Evolutionary conservation across 2,113 vertebrate species (phyloP).

Genomic region (Cairina moschata): DNA sequence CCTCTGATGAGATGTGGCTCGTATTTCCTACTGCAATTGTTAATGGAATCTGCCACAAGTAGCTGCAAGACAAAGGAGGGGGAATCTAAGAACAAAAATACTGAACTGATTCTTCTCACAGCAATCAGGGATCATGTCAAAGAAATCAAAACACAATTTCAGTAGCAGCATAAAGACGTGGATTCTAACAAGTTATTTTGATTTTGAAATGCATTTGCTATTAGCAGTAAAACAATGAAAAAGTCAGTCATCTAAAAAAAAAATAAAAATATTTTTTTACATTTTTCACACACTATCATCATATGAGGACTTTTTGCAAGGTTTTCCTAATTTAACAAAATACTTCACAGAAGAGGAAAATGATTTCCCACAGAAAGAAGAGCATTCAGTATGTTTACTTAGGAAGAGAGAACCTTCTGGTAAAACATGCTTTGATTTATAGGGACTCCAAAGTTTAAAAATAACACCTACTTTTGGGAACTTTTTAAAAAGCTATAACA

Average conservation of each 20-base stretch:
- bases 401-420: background rate
- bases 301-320: background rate
- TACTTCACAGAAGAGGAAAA: conserved; percentile 35
- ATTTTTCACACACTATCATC: conserved; percentile 39
- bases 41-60: conserved; percentile 95
- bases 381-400: background rate
- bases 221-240: conserved; percentile 47
- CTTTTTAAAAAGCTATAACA: background rate
- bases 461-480: background rate
- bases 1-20: conserved; percentile 85
- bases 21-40: conserved; percentile 93
- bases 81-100: conserved; percentile 76
- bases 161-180: conserved; percentile 60
- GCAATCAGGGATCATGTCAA: conserved; percentile 71
- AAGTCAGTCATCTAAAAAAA: conserved; percentile 26
- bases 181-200: conserved; percentile 56
- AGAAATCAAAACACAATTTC: conserved; percentile 70
- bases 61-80: conserved; percentile 84
- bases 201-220: conserved; percentile 59
- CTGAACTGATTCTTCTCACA: conserved; percentile 72
- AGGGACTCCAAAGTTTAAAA: conserved; percentile 11
- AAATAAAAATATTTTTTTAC: conserved; percentile 14
- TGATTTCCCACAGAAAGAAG: conserved; percentile 3
- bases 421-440: conserved; percentile 24
- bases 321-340: conserved; percentile 37